Evolutionary conservation across 2,797 vertebrate species (phyloP).

Genomic region (Sebastes hubbsi): DNA sequence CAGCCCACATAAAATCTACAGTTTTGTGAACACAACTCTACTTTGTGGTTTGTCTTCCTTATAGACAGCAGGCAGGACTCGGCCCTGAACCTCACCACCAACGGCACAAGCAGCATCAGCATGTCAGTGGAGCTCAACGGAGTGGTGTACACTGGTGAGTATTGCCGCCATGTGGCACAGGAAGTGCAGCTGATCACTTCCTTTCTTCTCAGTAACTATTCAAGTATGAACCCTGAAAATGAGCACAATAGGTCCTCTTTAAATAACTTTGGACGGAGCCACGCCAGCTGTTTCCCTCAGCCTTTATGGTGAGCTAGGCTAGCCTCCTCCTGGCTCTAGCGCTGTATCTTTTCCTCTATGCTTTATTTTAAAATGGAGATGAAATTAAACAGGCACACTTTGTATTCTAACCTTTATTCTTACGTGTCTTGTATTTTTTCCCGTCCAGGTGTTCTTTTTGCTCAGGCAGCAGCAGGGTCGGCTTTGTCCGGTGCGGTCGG

Average conservation of each 20-base stretch:
- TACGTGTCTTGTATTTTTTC: not conserved
- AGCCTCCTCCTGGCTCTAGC: not conserved
- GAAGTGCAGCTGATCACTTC: not conserved
- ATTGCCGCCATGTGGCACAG: not conserved
- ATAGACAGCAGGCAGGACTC: conserved; percentile 89
- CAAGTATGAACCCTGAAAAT: too few species aligned
- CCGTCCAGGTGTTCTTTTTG: conserved; percentile 91
- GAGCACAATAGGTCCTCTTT: not conserved
- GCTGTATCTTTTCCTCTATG: too few species aligned
- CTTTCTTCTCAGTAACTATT: not conserved
- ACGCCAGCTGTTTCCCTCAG: not conserved
- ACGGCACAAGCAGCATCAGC: conserved; percentile 93
- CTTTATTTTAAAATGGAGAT: not conserved
- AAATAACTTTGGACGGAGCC: not conserved
- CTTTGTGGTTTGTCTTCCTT: conserved; percentile 18
- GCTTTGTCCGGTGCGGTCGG: conserved; percentile 79
- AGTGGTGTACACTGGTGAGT: conserved; percentile 92
- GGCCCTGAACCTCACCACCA: conserved; percentile 82
- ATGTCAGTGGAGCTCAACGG: conserved; percentile 98
- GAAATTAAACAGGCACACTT: not conserved
- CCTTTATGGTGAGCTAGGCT: not conserved
- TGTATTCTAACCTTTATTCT: not conserved
- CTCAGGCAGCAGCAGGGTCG: conserved; percentile 87
- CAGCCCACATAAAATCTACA: not conserved
- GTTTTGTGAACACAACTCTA: not conserved